Conservation (phyloP, 2,113 vertebrate species). For the Riparia riparia region DNA sequence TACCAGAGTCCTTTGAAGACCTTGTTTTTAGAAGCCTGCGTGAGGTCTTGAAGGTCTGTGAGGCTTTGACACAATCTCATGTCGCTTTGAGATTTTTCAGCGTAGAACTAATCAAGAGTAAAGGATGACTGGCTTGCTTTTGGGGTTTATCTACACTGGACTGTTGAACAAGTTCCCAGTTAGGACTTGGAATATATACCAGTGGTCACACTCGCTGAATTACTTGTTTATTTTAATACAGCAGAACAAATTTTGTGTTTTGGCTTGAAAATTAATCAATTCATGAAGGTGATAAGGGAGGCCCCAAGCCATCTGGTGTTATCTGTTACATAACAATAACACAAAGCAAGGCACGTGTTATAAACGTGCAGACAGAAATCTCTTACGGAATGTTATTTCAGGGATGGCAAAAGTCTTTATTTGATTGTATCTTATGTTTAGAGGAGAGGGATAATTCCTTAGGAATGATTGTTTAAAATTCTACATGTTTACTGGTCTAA, state of each 20-base stretch:
- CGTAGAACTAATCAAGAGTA: background rate
- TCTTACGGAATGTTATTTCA: background rate
- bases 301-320: slow-evolving; percentile 8
- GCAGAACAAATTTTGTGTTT: background rate
- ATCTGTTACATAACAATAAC: background rate
- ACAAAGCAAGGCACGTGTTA: background rate
- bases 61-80: background rate
- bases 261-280: background rate
- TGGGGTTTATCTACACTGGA: background rate
- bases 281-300: background rate
- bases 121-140: background rate
- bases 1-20: background rate
- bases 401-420: background rate
- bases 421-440: background rate
- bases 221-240: background rate
- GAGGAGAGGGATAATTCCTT: background rate
- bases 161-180: background rate
- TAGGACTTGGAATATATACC: background rate
- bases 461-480: background rate
- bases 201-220: background rate
- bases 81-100: background rate
- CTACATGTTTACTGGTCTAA: background rate
- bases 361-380: background rate
- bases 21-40: background rate
- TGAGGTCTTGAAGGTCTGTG: background rate